Evolutionary conservation across 2,797 vertebrate genomes (phyloP), one percentile per base, ranked within the genome.

Genomic region (Tenualosa ilisha): DNA sequence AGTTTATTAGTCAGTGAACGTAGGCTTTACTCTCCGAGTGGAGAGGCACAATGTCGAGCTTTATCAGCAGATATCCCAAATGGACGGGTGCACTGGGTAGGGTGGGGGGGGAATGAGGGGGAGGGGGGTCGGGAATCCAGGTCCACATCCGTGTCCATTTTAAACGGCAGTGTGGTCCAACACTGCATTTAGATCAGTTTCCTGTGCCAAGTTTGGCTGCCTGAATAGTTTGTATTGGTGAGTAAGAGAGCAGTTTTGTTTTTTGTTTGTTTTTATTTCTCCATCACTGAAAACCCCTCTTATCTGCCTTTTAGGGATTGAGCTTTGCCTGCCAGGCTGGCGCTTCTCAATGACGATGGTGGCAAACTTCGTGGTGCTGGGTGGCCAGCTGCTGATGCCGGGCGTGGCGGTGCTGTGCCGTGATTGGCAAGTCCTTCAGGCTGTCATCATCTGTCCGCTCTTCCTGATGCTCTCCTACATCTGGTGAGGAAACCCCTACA

Each of bases 331-430:
- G 84, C 98, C 98, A 0, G 94, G 91, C 20, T 97, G 97, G 93
- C 97, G 98, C 40, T 99, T 99, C 93, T 97, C 97, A 95, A 95
- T 99, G 95, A 98, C 98, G 50, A 98, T 99, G 97, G 97, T 97
- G 93, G 97, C 98, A 0, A 98, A 94, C 90, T 99, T 99, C 86
- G 96, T 99, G 88, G 93, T 97, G 89, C 91, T 98, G 94, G 97
- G 96, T 0, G 98, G 98, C 65, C 97, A 98, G 93, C 95, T 99
- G 92, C 95, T 99, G 86, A 96, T 99, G 97, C 98, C 98, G 0
- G 97, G 95, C 20, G 93, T 99, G 92, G 98, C 97, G 0, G 96
- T 96, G 8, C 94, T 98, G 85, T 99, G 98, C 91, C 94, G 94
- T 0, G 96, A 98, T 89, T 99, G 98, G 98, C 97, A 98, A 93